Evolutionary conservation across 2,888 invertebrate species (phyloP).

Genomic region (Eilema depressum): DNA sequence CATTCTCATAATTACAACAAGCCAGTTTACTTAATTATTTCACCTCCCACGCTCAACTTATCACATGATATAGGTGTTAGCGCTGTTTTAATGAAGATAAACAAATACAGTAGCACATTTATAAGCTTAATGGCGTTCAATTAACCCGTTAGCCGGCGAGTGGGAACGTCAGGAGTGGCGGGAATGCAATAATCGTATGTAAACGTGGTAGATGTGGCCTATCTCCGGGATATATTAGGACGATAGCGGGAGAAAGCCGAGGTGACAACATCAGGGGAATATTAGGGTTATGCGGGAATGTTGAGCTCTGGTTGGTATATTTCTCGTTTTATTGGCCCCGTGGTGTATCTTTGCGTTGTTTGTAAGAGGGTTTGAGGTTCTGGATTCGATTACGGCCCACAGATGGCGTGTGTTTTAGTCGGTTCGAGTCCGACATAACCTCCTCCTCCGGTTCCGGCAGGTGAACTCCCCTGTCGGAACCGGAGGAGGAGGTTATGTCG

Average conservation of each 20-base stretch:
- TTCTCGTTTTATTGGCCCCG: not conserved
- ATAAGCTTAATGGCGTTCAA: conserved; percentile 64
- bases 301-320: not conserved
- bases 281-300: conserved; percentile 15
- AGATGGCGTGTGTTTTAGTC: no score
- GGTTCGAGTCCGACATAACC: no score
- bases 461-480: no score
- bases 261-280: conserved; percentile 16
- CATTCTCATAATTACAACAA: conserved; percentile 33
- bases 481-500: no score
- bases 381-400: no score
- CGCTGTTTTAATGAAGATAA: conserved; percentile 50
- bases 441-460: no score
- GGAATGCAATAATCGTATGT: conserved; percentile 49
- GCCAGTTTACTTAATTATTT: conserved; percentile 35
- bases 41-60: conserved; percentile 42
- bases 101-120: conserved; percentile 24
- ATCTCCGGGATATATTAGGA: conserved; percentile 39
- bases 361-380: not conserved
- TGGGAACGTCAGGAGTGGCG: conserved; percentile 28
- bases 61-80: conserved; percentile 49
- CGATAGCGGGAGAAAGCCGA: conserved; percentile 34
- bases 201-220: conserved; percentile 37
- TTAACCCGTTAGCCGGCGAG: conserved; percentile 59
- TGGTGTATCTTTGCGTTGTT: not conserved